Conservation (phyloP, 1,140 invertebrate species). For the Zeugodacus cucurbitae region DNA sequence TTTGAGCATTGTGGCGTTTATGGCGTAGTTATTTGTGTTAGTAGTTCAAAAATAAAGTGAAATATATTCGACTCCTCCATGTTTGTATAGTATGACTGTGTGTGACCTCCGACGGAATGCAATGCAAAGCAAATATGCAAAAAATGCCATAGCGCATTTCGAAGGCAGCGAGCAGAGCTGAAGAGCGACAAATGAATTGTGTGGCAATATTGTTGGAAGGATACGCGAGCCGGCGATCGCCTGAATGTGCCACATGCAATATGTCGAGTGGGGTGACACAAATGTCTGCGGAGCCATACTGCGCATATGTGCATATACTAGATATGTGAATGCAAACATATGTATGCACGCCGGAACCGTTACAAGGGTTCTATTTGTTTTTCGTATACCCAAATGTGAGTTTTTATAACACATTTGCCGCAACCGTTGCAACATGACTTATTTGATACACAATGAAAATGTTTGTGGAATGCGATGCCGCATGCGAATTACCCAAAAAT, state of each 20-base stretch:
- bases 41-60: neutral
- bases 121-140: neutral
- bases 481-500: neutral
- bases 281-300: neutral
- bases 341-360: neutral
- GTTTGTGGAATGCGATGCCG: too few relatives aligned
- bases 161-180: neutral
- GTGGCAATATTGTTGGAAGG: neutral
- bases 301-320: neutral
- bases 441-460: neutral
- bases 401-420: neutral
- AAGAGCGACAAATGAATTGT: neutral
- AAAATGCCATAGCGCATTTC: neutral
- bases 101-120: neutral
- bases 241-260: neutral
- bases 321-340: neutral
- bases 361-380: neutral
- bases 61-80: neutral
- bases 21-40: neutral
- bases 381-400: neutral
- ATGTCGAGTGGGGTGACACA: neutral
- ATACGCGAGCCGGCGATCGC: neutral
- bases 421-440: neutral
- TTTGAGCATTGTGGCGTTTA: neutral
- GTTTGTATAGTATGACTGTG: neutral